Percentiles rank a stretch among this genome's conserved stretches.
phyloP scores from a whole-genome alignment of 1,140 invertebrate genomes.

The Aphelenchoides besseyi region DNA sequence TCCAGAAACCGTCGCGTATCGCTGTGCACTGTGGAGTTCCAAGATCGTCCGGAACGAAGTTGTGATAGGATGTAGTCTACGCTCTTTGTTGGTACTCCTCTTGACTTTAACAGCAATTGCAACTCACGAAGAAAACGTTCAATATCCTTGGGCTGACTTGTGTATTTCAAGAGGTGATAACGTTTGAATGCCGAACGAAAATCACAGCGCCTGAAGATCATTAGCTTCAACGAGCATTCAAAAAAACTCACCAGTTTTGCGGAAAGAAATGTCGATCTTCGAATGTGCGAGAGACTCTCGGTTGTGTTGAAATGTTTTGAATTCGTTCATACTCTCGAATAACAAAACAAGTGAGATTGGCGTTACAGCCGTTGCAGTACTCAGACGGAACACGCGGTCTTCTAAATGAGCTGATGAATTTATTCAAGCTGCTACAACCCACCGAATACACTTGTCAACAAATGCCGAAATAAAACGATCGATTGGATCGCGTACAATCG shows the following conservation, averaged over 20 bases:
- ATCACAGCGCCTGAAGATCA: constrained; percentile 8
- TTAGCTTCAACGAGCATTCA: neutral
- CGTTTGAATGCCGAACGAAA: constrained; percentile 30
- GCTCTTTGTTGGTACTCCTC: neutral
- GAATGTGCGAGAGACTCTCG: constrained; percentile 24
- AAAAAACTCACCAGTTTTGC: constrained; percentile 37
- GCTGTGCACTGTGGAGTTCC: constrained; percentile 25
- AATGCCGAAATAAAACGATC: constrained; percentile 35
- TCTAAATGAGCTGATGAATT: constrained; percentile 6
- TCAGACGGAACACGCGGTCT: constrained; percentile 17
- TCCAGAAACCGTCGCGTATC: constrained; percentile 36
- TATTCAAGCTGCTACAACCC: neutral
- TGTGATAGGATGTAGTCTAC: neutral
- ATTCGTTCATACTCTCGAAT: constrained; percentile 35
- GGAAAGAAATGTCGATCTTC: constrained; percentile 47
- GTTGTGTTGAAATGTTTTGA: no score
- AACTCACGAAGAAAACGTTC: neutral
- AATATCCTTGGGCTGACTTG: neutral
- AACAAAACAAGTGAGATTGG: constrained; percentile 43
- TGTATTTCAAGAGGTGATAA: neutral
- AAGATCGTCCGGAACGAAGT: neutral
- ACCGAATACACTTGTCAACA: constrained; percentile 40
- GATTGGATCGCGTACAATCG: constrained; percentile 31
- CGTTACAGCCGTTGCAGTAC: constrained; percentile 36
- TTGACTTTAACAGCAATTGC: neutral